Evolutionary conservation across 2,113 vertebrate species (phyloP).

Genomic region (Amia ocellicauda): DNA sequence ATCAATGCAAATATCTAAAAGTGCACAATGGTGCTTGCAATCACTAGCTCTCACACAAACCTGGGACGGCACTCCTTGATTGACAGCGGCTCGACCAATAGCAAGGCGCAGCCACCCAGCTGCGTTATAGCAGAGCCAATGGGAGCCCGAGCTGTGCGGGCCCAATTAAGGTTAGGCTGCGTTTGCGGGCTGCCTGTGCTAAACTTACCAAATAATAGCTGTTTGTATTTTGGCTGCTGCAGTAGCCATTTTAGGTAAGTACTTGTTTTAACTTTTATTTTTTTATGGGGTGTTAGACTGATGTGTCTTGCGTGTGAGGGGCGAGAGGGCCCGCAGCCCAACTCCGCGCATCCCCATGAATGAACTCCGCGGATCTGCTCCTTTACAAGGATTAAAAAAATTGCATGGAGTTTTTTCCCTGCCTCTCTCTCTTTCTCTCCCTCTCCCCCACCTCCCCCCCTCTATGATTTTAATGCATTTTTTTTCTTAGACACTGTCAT

Average conservation of each 20-base stretch:
- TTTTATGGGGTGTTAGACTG: conserved; percentile 21
- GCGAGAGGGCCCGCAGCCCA: conserved; percentile 21
- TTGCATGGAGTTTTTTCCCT: conserved; percentile 42
- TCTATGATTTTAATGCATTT: conserved; percentile 75
- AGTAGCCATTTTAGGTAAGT: conserved; percentile 96
- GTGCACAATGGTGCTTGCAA: conserved; percentile 85
- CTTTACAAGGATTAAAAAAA: conserved; percentile 57
- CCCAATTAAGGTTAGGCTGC: conserved; percentile 74
- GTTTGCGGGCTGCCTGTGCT: conserved; percentile 76
- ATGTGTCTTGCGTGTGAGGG: conserved; percentile 6
- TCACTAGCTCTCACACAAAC: conserved; percentile 80
- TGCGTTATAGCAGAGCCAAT: conserved; percentile 69
- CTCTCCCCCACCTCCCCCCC: conserved; percentile 46
- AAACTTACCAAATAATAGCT: conserved; percentile 90
- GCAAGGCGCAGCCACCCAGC: conserved; percentile 44
- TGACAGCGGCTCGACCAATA: conserved; percentile 76
- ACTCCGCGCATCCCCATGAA: conserved; percentile 68
- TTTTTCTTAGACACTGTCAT: conserved; percentile 76
- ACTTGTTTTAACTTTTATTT: conserved; percentile 72
- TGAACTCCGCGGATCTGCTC: conserved; percentile 57
- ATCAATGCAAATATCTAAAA: conserved; percentile 66
- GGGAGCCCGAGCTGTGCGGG: conserved; percentile 48
- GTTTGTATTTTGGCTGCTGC: conserved; percentile 86
- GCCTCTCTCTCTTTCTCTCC: conserved; percentile 10
- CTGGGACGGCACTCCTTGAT: conserved; percentile 61